Percentiles rank a stretch among this genome's conserved stretches.
These are phyloP conservation scores for Noctua janthe DNA, from an alignment of 2,888 invertebrate species.

Conservation along the genomic window DNA sequence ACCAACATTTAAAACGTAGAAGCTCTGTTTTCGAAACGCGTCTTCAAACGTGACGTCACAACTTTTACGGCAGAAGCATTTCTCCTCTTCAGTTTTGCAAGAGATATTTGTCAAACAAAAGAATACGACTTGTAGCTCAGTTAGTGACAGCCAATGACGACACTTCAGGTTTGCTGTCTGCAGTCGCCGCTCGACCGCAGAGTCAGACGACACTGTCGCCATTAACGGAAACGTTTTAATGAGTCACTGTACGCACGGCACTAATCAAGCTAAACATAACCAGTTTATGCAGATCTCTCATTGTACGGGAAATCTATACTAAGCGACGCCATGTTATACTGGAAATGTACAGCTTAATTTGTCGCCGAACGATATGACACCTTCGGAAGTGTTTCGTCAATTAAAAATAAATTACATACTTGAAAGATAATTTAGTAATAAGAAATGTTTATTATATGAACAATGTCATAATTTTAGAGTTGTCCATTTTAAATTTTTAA, in stretches of 20 bases:
- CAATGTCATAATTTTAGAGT: slow-evolving; percentile 10
- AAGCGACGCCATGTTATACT: too few species aligned
- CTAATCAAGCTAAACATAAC: too few species aligned
- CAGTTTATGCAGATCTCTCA: too few species aligned
- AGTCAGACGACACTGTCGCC: not conserved
- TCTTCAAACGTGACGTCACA: not conserved
- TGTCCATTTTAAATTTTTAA: not conserved
- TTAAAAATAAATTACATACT: slow-evolving; percentile 1
- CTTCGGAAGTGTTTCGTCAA: not conserved
- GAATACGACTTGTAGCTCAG: too few species aligned
- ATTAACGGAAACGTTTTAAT: not conserved
- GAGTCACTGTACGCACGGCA: too few species aligned
- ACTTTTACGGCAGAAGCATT: too few species aligned
- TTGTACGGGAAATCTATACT: too few species aligned
- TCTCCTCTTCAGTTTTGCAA: not conserved
- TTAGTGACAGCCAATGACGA: not conserved
- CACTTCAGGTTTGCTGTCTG: not conserved
- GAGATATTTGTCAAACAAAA: not conserved
- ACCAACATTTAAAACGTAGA: too few species aligned
- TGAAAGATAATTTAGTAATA: not conserved
- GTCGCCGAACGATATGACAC: not conserved
- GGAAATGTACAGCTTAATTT: too few species aligned
- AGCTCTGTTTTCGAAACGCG: too few species aligned
- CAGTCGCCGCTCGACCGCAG: not conserved
- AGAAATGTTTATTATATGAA: not conserved